Conservation (phyloP, 2,888 invertebrate genomes). For the Lamproptera curius region DNA sequence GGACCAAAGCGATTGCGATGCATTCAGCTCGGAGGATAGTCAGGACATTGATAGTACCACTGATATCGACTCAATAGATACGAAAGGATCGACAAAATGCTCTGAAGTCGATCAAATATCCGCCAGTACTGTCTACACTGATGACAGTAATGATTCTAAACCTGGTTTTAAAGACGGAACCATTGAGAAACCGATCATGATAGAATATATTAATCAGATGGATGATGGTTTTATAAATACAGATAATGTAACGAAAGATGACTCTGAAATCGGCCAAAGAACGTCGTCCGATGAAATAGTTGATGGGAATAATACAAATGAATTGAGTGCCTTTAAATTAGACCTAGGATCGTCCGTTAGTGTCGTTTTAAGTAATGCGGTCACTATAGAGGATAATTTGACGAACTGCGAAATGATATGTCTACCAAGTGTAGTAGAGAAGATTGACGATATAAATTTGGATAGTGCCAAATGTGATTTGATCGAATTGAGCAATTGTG, state of each 20-base stretch:
- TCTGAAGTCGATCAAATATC: not conserved
- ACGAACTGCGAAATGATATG: conserved; percentile 6
- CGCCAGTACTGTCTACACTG: not conserved
- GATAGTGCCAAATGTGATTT: not conserved
- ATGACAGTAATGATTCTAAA: too few relatives aligned
- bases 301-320: too few relatives aligned
- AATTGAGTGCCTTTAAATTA: not conserved
- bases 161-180: too few relatives aligned
- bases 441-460: not conserved
- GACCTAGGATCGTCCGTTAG: not conserved
- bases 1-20: not conserved
- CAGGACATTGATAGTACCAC: not conserved
- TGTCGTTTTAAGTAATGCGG: not conserved
- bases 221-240: too few relatives aligned
- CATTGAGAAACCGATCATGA: too few relatives aligned
- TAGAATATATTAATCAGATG: too few relatives aligned
- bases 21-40: not conserved
- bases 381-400: conserved; percentile 4
- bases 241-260: too few relatives aligned
- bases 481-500: not conserved
- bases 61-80: not conserved
- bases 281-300: too few relatives aligned
- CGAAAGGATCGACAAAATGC: not conserved
- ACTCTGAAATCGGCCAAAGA: too few relatives aligned
- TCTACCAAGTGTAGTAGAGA: conserved; percentile 1